Base-by-base conservation (phyloP, 2,888 invertebrate genomes). In the Drosophila monieri region DNA sequence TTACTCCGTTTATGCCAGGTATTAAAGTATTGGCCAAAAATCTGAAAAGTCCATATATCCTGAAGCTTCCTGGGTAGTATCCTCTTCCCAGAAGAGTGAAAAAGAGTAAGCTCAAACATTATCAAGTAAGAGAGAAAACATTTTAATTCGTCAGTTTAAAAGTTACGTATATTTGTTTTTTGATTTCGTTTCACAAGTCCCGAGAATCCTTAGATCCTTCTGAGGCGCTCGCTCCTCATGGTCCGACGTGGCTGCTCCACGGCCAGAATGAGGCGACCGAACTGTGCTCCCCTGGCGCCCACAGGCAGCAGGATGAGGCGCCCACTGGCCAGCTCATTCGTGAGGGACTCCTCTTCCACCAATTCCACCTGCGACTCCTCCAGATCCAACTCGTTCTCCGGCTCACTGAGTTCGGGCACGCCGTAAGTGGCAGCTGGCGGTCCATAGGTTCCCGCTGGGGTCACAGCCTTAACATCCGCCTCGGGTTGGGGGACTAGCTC, bases 291-390 rank as follows among this genome's bases (percentile, higher is more conserved):
- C 15, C 67, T 65, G 9, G 79, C 74, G 32, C 77, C 85, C 3
- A 88, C 14, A 0, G 90, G 90, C 61, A 90, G 58, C 18, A 90
- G 76, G n/a, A 90, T 78, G 12, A 90, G 60, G 6, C 90, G 90
- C 1, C 89, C 90, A 41, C 66, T 87, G 53, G 64, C 41, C 35
- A 81, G 56, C 18, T 71, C 68, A 1, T 86, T 57, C 1, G 74
- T 59, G 6, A 69, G 67, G 0, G 73, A 77, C 30, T 54, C 62
- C 30, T 54, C 62, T 32, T 85, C 85, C 39, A 89, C 78, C 23
- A 90, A 55, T 46, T 90, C 87, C 23, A 89, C 78, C 59, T 89
- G 89, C 0, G 83, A 84, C 41, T 77, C 71, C 5, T 73, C 75
- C n/a, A 74, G 43, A 5, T 73, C 75, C 37, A 88, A 56, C 43